Conservation (phyloP, 2,888 invertebrate species). For the Mimumesa dahlbomi region DNA sequence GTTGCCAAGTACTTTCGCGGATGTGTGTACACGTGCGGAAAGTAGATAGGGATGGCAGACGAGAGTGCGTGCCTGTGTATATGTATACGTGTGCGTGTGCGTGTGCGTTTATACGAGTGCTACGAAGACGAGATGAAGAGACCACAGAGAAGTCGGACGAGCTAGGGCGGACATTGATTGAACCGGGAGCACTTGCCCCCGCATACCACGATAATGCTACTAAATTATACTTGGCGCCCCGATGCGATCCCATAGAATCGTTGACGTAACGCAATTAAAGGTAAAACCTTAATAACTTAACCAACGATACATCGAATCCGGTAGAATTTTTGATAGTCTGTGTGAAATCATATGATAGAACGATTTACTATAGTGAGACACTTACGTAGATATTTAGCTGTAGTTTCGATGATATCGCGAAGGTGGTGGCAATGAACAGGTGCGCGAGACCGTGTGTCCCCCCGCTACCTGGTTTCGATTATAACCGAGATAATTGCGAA, state of each 20-base stretch:
- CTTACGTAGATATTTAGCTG: constrained; percentile 10
- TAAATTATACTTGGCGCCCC: constrained; percentile 73
- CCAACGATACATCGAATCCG: too few relatives aligned
- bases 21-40: not conserved
- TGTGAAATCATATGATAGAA: constrained; percentile 34
- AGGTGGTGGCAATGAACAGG: constrained; percentile 45
- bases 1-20: not conserved
- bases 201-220: constrained; percentile 74
- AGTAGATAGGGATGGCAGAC: not conserved
- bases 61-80: too few relatives aligned
- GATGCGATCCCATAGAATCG: constrained; percentile 60
- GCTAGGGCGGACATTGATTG: constrained; percentile 72
- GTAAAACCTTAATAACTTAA: constrained; percentile 51
- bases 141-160: constrained; percentile 41
- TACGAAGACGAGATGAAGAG: constrained; percentile 10
- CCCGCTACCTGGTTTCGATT: constrained; percentile 9
- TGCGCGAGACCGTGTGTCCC: not conserved
- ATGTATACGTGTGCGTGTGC: too few relatives aligned
- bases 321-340: too few relatives aligned
- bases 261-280: constrained; percentile 71
- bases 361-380: constrained; percentile 30
- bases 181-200: constrained; percentile 74
- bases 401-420: constrained; percentile 27
- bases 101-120: too few relatives aligned
- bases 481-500: not conserved